Evolutionary conservation across 2,888 invertebrate genomes (phyloP).

Genomic region (Lasioglossum figueresi): DNA sequence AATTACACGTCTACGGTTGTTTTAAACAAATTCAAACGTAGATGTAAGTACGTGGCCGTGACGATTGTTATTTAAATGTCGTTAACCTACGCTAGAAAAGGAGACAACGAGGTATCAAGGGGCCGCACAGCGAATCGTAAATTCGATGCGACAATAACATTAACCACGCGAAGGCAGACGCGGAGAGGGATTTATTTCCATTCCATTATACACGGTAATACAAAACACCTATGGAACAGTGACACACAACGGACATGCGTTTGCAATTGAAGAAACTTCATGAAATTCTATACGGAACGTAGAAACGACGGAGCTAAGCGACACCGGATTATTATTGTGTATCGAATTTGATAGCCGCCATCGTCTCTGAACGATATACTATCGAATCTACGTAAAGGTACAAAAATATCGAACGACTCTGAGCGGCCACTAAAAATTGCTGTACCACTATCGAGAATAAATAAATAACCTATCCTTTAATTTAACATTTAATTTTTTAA

Average conservation of each 20-base stretch:
- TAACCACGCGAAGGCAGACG: background rate
- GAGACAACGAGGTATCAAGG: slow-evolving; percentile 11
- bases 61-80: slow-evolving; percentile 28
- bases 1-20: background rate
- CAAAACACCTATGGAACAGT: background rate
- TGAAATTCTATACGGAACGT: no score
- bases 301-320: background rate
- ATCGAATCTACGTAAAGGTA: no score
- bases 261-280: no score
- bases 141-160: slow-evolving; percentile 26
- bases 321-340: background rate
- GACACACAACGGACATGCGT: background rate
- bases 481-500: no score
- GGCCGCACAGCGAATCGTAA: slow-evolving; percentile 24
- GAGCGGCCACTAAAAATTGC: no score
- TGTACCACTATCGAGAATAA: no score
- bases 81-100: slow-evolving; percentile 15
- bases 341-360: background rate
- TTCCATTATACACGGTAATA: background rate
- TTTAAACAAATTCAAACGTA: background rate
- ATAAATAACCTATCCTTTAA: no score
- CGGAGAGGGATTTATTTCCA: background rate
- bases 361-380: background rate
- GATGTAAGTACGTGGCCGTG: slow-evolving; percentile 16
- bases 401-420: no score